These are phyloP conservation scores for Drosophila jambulina DNA, from an alignment of 1,140 invertebrate species.

Conservation along the genomic window DNA sequence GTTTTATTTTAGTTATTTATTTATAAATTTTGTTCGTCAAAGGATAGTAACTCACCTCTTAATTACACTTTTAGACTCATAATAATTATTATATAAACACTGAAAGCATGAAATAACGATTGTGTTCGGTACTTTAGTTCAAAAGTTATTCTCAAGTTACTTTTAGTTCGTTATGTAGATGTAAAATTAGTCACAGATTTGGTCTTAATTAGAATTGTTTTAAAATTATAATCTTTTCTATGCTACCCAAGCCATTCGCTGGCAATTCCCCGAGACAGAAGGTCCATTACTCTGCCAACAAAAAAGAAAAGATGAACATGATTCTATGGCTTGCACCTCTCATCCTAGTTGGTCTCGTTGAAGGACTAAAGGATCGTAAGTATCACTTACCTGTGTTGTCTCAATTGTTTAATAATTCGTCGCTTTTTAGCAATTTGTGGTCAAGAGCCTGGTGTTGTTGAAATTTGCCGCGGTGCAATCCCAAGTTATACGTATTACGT, in stretches of 20 bases:
- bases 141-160: too few relatives aligned
- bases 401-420: neutral
- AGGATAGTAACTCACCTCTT: too few relatives aligned
- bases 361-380: conserved; percentile 5
- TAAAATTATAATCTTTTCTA: neutral
- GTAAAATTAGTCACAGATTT: neutral
- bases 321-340: neutral
- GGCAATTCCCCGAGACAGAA: too few relatives aligned
- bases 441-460: neutral
- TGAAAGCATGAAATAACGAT: neutral
- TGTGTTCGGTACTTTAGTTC: neutral
- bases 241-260: neutral
- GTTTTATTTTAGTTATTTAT: neutral
- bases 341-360: neutral
- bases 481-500: neutral
- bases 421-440: neutral
- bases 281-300: neutral
- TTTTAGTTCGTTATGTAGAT: neutral
- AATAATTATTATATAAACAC: neutral
- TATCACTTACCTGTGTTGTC: neutral
- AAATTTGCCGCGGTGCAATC: rapidly evolving
- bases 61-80: neutral
- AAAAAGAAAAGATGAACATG: conserved; percentile 7
- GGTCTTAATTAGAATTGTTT: neutral
- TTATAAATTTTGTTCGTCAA: too few relatives aligned